Evolutionary conservation across 2,888 invertebrate genomes (phyloP).

Genomic region (Junonia oenone): DNA sequence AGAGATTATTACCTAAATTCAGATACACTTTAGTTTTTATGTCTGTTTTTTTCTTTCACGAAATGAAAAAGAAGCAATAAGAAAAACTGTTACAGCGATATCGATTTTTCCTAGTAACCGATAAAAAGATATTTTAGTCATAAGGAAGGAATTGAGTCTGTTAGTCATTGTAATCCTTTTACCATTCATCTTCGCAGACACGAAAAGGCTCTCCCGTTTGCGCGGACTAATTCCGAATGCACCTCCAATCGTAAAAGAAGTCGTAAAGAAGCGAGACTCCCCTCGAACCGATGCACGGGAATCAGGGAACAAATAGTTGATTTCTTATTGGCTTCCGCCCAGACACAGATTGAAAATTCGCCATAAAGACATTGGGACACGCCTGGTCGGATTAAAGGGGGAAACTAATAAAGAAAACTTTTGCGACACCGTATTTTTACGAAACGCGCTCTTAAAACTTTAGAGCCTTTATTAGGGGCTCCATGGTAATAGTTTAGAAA

Average conservation of each 20-base stretch:
- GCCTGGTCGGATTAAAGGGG: slow-evolving; percentile 76
- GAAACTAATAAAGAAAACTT: slow-evolving; percentile 79
- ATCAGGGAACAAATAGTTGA: slow-evolving; percentile 77
- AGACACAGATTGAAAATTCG: slow-evolving; percentile 78
- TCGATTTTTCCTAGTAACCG: slow-evolving; percentile 30
- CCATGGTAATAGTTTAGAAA: slow-evolving; percentile 60
- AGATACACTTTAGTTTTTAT: too few relatives aligned
- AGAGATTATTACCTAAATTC: too few relatives aligned
- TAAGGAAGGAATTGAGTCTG: slow-evolving; percentile 41
- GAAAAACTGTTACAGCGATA: slow-evolving; percentile 12
- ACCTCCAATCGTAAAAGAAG: slow-evolving; percentile 79
- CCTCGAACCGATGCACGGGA: slow-evolving; percentile 72
- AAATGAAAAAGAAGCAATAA: not conserved
- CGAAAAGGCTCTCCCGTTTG: slow-evolving; percentile 70
- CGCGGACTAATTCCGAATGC: slow-evolving; percentile 75
- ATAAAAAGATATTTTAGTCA: slow-evolving; percentile 40
- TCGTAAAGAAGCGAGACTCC: slow-evolving; percentile 75
- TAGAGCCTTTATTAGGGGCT: slow-evolving; percentile 65
- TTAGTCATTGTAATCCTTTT: slow-evolving; percentile 72
- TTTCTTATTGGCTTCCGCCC: slow-evolving; percentile 78
- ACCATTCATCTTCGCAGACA: slow-evolving; percentile 70
- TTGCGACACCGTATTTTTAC: slow-evolving; percentile 78
- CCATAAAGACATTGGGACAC: slow-evolving; percentile 79
- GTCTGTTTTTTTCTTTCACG: not conserved
- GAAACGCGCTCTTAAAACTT: slow-evolving; percentile 71